Evolutionary conservation across 2,888 invertebrate genomes (phyloP).

Genomic region (Oeneis ivallda): DNA sequence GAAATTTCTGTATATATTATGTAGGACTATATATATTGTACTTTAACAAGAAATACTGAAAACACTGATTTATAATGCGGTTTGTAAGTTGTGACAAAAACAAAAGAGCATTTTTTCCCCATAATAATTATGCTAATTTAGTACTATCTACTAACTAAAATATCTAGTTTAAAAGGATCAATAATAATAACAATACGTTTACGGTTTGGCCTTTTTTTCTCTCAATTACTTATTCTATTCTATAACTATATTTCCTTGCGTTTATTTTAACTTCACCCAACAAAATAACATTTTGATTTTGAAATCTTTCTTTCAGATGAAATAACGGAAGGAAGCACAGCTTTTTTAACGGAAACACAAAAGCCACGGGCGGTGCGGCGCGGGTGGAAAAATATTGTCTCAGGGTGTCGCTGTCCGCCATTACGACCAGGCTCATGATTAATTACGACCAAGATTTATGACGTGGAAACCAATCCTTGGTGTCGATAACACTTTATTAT

Average conservation of each 20-base stretch:
- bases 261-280: constrained; percentile 10
- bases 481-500: constrained; percentile 45
- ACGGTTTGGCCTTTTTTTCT: no score
- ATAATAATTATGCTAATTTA: no score
- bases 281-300: constrained; percentile 2
- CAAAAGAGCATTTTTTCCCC: no score
- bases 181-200: no score
- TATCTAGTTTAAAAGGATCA: no score
- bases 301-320: constrained; percentile 37
- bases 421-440: constrained; percentile 51
- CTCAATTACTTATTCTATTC: no score
- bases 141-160: no score
- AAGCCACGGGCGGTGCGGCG: constrained; percentile 43
- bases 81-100: no score
- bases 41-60: no score
- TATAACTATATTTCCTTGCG: constrained; percentile 4
- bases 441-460: constrained; percentile 54
- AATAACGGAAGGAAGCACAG: constrained; percentile 36
- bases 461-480: constrained; percentile 45
- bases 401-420: constrained; percentile 43
- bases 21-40: no score
- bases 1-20: no score
- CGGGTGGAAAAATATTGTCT: constrained; percentile 48
- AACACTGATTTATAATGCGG: no score
- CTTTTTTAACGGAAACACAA: constrained; percentile 35